Base-by-base conservation (phyloP, 2,888 invertebrate species). In the Andrena minutula region DNA sequence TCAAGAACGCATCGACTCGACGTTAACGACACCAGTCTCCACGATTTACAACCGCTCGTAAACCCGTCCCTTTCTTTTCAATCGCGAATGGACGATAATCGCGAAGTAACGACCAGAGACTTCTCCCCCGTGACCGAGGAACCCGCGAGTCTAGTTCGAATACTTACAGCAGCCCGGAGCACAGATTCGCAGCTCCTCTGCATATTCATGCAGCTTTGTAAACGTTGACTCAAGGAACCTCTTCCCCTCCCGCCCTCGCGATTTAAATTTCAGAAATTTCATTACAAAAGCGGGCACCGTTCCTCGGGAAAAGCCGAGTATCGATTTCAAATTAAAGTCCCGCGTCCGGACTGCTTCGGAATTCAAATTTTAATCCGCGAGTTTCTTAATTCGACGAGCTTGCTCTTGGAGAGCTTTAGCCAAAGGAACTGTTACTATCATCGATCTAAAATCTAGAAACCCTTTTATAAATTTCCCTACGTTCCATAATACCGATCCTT, bases 191-290 rank as follows among this genome's bases (percentile, higher is more conserved):
- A 51, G 56, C 30, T 10, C 53, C 23, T n/a, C 64, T 79, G 75
- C 23, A 75, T 79, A 79, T 79, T 79, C 64, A 79, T 75, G 56
- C 58, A 16, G 23, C 0, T 2, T 35, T 41, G 51, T 70, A 58
- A 58, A 68, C 61, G 73, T 26, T 20, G 53, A 53, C 23, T 10
- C 28, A 56, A 32, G 68, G 53, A 53, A 26, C 10, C 53, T 16
- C 32, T 51, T 23, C 53, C 53, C 6, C 51, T 47, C 64, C 66
- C 47, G 26, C 8, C 23, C n/a, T 7, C 23, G 10, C 10, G 64
- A 70, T 79, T 79, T 69, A 64, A 56, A 70, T 69, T 75, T 70
- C 64, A 41, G 75, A 75, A 75, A 64, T 70, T 69, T 30, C 23
- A 68, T 68, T 35, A 61, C 47, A 2, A 51, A 51, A 8, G 8